Evolutionary conservation across 1,140 invertebrate genomes (phyloP), one percentile per base, ranked within the genome.

Genomic region (Aphaenogaster floridana): DNA sequence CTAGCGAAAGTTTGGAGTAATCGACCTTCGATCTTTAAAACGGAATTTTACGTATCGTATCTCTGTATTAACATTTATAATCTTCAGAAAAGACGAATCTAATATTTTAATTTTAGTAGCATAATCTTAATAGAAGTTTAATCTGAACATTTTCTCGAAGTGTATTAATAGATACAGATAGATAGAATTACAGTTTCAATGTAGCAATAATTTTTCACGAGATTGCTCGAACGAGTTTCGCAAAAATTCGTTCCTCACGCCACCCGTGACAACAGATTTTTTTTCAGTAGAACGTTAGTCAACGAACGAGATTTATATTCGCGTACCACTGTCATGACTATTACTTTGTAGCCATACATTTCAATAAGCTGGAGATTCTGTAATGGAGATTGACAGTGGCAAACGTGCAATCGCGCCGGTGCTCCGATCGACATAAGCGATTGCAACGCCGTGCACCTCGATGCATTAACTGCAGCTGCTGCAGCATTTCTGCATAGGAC

Each of bases 391-490:
- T 87, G 79, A 89, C 79, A 86, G 63, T 87, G 34, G 50, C 71
- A 42, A 57, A 86, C 36, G 72, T 54, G 50, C 68, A 89, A 91
- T 91, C 88, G 77, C 85, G 80, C 90, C 89, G 84, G 88, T 90
- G 91, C 72, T 74, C 74, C 83, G 88, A 89, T 91, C 85, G 89
- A 86, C 86, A 76, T 89, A 78, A 84, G 71, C 87, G 91, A 90
- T 90, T 87, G 89, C 88, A 91, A 91, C 61, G 91, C 72, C 90
- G 90, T 93, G 90, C 92, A 88, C 88, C 85, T 52, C 89, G 91
- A 93, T 93, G 92, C 93, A 95, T 95, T 94, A 95, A 93, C 92
- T 92, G 94, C 94, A 94, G 94, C 94, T 95, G 94, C 92, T 92
- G 91, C 88, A 80, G 57, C 87, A 85, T 89, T 87, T 85, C 92